Conservation (phyloP, 30 jellyfish, hydroid and myxozoan genomes). For the Hydra vulgaris region DNA sequence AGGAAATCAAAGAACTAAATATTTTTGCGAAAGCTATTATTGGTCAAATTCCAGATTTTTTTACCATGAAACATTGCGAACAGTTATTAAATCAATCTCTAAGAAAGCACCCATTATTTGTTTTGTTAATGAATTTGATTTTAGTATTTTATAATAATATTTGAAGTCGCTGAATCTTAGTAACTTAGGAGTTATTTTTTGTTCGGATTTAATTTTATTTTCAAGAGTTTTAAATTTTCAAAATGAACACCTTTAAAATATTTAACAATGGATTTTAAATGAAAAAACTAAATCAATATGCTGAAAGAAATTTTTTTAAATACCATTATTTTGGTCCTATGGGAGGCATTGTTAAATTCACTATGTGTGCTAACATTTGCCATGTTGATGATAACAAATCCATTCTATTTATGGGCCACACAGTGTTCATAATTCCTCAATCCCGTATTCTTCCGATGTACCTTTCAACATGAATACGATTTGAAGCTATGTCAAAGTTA, state of each 20-base stretch:
- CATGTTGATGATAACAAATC: constrained; percentile 12
- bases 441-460: constrained; percentile 1
- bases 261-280: neutral
- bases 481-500: too few relatives aligned
- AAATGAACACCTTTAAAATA: neutral
- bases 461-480: neutral
- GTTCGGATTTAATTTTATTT: neutral
- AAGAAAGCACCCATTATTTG: neutral
- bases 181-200: neutral
- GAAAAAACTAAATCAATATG: too few relatives aligned
- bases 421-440: constrained; percentile 8
- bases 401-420: constrained; percentile 8
- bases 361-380: constrained; percentile 6
- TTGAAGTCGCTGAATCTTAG: neutral
- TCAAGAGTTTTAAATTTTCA: constrained; percentile 1
- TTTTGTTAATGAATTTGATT: neutral
- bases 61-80: neutral
- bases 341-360: neutral
- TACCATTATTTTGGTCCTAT: neutral
- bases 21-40: neutral
- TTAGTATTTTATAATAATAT: constrained; percentile 3
- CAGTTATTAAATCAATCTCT: neutral
- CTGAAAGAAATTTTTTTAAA: neutral
- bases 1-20: neutral
- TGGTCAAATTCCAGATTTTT: neutral